Percentiles rank a stretch among this genome's conserved stretches.
phyloP scores from a whole-genome alignment of 2,113 vertebrate species.

The Pollimyrus isidori region DNA sequence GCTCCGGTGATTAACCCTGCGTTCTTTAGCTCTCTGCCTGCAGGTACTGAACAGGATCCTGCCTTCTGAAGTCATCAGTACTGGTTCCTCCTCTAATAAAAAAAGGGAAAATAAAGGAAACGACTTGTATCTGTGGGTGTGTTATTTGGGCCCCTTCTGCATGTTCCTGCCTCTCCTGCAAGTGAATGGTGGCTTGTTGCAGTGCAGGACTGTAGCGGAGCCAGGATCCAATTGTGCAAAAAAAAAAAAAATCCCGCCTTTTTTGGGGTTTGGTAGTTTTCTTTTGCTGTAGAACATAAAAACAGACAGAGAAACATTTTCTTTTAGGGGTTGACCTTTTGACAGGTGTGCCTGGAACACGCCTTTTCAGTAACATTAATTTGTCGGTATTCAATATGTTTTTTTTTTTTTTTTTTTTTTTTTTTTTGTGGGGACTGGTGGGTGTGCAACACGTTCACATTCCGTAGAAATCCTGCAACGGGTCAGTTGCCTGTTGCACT shows the following conservation, averaged over 20 bases:
- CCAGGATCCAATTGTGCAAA: background rate
- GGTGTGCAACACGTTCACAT: background rate
- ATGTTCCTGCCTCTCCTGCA: constrained; percentile 5
- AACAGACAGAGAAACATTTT: background rate
- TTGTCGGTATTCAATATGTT: background rate
- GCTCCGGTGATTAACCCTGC: constrained; percentile 56
- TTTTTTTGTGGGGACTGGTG: background rate
- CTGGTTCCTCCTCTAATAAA: constrained; percentile 67
- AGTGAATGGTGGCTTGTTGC: background rate
- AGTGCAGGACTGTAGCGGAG: background rate
- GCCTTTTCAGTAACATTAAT: background rate
- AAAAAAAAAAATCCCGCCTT: background rate
- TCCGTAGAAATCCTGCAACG: background rate
- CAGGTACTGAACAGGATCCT: constrained; percentile 73
- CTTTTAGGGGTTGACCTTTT: background rate
- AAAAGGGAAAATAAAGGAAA: constrained; percentile 75
- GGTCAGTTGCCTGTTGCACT: background rate
- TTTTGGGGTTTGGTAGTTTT: background rate
- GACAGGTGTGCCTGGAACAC: background rate
- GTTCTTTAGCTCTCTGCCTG: constrained; percentile 74
- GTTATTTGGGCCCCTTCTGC: constrained; percentile 55
- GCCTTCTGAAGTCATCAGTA: constrained; percentile 59
- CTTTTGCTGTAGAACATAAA: background rate
- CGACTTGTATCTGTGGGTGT: constrained; percentile 71
- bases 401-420: background rate